These are phyloP conservation scores for Lumbricus terrestris DNA, from an alignment of 2,888 invertebrate genomes.

Conservation along the genomic window DNA sequence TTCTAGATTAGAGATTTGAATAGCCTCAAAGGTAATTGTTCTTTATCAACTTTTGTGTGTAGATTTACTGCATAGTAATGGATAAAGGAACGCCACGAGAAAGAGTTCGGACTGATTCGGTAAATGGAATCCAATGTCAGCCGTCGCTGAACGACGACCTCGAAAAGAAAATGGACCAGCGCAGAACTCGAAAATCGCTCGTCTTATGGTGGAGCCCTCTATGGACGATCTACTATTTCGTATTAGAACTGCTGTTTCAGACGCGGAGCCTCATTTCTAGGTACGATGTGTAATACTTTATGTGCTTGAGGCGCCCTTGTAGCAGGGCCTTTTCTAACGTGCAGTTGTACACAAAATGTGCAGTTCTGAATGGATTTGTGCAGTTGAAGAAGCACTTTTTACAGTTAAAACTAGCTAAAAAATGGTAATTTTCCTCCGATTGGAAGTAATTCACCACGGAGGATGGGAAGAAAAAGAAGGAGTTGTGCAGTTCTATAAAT, in stretches of 20 bases:
- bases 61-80: background rate
- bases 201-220: constrained; percentile 81
- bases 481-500: too few relatives aligned
- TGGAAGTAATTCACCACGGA: too few relatives aligned
- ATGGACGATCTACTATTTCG: constrained; percentile 76
- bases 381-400: too few relatives aligned
- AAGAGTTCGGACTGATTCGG: background rate
- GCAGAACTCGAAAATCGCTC: constrained; percentile 66
- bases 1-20: background rate
- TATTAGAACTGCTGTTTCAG: constrained; percentile 71
- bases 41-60: background rate
- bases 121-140: background rate
- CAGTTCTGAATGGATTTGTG: too few relatives aligned
- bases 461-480: too few relatives aligned
- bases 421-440: too few relatives aligned
- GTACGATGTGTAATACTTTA: constrained; percentile 22
- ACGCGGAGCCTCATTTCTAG: constrained; percentile 25
- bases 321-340: too few relatives aligned
- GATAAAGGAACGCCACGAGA: background rate
- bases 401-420: too few relatives aligned
- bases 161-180: constrained; percentile 10
- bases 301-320: background rate
- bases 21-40: background rate
- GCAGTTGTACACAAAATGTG: too few relatives aligned
- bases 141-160: background rate